phyloP scores from a whole-genome alignment of 1,140 invertebrate genomes.

The Glossosoma conforme region DNA sequence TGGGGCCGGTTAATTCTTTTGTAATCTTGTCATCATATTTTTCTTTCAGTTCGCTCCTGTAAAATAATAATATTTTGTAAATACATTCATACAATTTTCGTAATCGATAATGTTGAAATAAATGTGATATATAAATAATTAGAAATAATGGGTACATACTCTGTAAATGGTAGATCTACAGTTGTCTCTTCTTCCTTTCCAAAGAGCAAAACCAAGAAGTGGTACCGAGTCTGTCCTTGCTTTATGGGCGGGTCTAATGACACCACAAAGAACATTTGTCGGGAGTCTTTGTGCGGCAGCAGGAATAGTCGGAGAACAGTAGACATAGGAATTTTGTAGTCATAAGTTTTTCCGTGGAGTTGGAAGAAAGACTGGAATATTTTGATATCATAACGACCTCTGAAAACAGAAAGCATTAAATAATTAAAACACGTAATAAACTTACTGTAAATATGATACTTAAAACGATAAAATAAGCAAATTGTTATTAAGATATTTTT shows the following conservation, averaged over 20 bases:
- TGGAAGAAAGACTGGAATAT: constrained; percentile 97
- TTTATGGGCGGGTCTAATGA: constrained; percentile 98
- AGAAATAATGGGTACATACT: constrained; percentile 56
- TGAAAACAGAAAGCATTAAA: constrained; percentile 49
- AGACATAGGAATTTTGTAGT: constrained; percentile 98
- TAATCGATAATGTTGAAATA: background rate
- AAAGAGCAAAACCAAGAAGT: constrained; percentile 93
- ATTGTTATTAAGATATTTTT: too few species aligned
- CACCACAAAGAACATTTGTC: constrained; percentile 98
- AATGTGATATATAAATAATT: constrained; percentile 9
- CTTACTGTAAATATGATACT: too few species aligned
- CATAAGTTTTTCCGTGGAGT: constrained; percentile 99
- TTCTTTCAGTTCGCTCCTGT: constrained; percentile 81
- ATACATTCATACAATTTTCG: constrained; percentile 8
- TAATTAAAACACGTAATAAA: constrained; percentile 1
- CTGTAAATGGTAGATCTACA: constrained; percentile 87
- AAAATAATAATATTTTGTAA: constrained; percentile 34
- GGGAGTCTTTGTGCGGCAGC: constrained; percentile 94
- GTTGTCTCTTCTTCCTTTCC: constrained; percentile 90
- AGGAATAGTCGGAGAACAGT: constrained; percentile 92
- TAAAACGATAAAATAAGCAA: too few species aligned
- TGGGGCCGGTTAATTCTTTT: constrained; percentile 87
- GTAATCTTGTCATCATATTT: constrained; percentile 93
- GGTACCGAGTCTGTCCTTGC: constrained; percentile 96
- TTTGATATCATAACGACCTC: constrained; percentile 99